Percentiles rank a stretch among this genome's conserved stretches.
These are phyloP conservation scores for Drosophila ananassae DNA, from an alignment of 1,140 invertebrate genomes.

Conservation along the genomic window DNA sequence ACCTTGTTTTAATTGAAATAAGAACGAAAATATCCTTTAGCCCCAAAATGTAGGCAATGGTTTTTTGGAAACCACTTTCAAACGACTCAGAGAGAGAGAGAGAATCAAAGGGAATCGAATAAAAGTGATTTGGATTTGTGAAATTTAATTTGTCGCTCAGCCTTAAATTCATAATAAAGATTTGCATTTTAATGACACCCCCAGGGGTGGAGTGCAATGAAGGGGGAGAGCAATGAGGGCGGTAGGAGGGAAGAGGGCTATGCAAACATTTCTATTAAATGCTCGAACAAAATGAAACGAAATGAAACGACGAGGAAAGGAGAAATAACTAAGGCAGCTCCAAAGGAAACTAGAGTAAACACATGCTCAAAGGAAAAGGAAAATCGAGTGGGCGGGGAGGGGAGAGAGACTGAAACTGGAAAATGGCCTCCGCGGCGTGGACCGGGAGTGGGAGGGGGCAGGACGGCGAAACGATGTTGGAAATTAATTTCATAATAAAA, in stretches of 20 bases:
- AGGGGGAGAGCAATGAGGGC: background rate
- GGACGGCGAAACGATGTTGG: constrained; percentile 68
- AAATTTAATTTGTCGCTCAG: constrained; percentile 57
- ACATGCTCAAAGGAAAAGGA: constrained; percentile 60
- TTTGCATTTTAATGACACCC: constrained; percentile 68
- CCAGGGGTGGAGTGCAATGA: background rate
- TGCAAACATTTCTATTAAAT: constrained; percentile 80
- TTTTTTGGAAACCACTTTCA: background rate
- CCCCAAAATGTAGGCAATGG: constrained; percentile 16
- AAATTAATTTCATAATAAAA: constrained; percentile 83
- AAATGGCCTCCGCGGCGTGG: constrained; percentile 17
- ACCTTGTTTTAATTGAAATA: background rate
- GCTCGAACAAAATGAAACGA: constrained; percentile 42
- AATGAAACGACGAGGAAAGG: constrained; percentile 24
- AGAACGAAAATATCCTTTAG: background rate
- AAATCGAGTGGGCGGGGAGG: background rate
- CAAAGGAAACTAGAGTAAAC: constrained; percentile 69
- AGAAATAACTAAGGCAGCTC: constrained; percentile 35
- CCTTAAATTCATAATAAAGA: constrained; percentile 74
- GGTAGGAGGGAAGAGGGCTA: constrained; percentile 44
- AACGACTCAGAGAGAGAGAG: no score
- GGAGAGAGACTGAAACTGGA: constrained; percentile 6
- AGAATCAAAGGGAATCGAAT: constrained; percentile 23
- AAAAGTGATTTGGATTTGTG: constrained; percentile 5
- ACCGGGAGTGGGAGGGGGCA: background rate